phyloP scores from a whole-genome alignment of 2,113 vertebrate genomes.

The Loxodonta africana region DNA sequence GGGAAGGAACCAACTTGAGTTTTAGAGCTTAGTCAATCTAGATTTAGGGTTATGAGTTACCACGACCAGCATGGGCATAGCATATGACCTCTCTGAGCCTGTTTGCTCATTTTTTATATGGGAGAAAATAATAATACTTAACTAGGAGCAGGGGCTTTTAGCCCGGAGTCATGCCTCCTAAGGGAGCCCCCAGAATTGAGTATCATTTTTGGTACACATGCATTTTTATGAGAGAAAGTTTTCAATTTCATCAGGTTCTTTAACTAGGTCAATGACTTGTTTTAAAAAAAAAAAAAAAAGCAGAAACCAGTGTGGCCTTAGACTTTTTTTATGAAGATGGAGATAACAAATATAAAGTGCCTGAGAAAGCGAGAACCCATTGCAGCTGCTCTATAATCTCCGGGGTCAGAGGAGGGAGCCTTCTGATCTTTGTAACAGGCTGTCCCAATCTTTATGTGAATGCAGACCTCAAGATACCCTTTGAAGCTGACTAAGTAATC shows the following conservation, averaged over 20 bases:
- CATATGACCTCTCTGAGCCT: background rate
- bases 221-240: slow-evolving; percentile 19
- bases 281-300: background rate
- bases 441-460: no score
- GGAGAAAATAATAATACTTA: background rate
- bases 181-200: background rate
- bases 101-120: background rate
- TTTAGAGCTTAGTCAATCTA: background rate
- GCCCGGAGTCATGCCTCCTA: background rate
- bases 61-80: rapidly evolving
- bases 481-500: background rate
- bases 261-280: slow-evolving; percentile 64
- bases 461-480: background rate
- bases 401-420: background rate
- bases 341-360: background rate
- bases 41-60: background rate
- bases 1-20: background rate
- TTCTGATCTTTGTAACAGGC: background rate
- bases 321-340: background rate
- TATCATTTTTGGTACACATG: background rate
- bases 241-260: slow-evolving; percentile 56
- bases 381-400: rapidly evolving
- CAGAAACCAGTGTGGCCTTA: background rate
- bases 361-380: background rate
- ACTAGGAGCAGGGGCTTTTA: background rate